These are phyloP conservation scores for Hylaeus anthracinus DNA, from an alignment of 1,140 invertebrate genomes.

Conservation along the genomic window DNA sequence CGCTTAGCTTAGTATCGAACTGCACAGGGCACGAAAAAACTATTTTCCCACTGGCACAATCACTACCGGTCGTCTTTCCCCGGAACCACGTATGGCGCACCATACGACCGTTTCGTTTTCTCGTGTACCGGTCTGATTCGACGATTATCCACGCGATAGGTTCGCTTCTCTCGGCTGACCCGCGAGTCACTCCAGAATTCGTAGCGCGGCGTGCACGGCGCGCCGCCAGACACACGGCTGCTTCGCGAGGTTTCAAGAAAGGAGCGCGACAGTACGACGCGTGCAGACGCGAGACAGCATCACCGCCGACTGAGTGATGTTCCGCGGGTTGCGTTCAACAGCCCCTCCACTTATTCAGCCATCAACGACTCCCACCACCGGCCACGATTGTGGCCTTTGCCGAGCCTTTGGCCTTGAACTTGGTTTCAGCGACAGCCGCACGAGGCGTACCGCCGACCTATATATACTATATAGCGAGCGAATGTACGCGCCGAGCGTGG, in stretches of 20 bases:
- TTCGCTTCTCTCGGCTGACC: slow-evolving; percentile 39
- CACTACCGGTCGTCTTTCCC: slow-evolving; percentile 12
- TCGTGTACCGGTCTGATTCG: slow-evolving; percentile 15
- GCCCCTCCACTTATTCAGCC: slow-evolving; percentile 78
- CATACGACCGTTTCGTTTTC: not conserved
- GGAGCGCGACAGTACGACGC: slow-evolving; percentile 71
- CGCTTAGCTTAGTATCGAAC: slow-evolving; percentile 65
- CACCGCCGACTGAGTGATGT: slow-evolving; percentile 84
- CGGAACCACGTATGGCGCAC: not conserved
- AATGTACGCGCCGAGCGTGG: slow-evolving; percentile 55
- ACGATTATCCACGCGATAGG: no score
- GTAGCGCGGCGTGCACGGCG: slow-evolving; percentile 28
- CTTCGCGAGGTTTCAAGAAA: slow-evolving; percentile 33
- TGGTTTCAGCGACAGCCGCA: slow-evolving; percentile 83
- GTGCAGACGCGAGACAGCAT: slow-evolving; percentile 80
- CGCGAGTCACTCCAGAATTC: slow-evolving; percentile 69
- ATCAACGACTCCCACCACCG: slow-evolving; percentile 77
- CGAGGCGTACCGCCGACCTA: slow-evolving; percentile 78
- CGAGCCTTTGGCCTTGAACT: slow-evolving; percentile 86
- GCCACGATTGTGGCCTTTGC: slow-evolving; percentile 79
- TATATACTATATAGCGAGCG: slow-evolving; percentile 68
- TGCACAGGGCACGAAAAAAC: slow-evolving; percentile 38
- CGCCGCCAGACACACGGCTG: slow-evolving; percentile 32
- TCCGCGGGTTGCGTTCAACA: slow-evolving; percentile 80
- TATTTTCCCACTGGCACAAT: slow-evolving; percentile 45